Conservation (phyloP, 2,888 invertebrate genomes). For the Drosophila paranaensis region DNA sequence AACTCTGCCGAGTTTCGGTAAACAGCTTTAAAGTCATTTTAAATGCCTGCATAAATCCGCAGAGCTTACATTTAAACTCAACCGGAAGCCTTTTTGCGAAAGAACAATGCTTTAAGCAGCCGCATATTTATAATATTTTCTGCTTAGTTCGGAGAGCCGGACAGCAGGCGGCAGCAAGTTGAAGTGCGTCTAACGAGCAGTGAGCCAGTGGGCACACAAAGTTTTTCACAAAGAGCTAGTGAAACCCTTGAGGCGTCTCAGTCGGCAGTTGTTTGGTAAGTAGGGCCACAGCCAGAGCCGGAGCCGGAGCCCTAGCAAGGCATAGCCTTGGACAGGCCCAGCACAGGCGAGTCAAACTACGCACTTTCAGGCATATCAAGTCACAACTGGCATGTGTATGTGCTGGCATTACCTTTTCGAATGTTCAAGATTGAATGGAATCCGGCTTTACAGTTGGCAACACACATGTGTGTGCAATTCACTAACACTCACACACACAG, state of each 20-base stretch:
- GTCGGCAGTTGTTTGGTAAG: conserved; percentile 12
- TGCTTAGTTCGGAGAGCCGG: not conserved
- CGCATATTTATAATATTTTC: conserved; percentile 1
- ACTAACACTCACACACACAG: conserved; percentile 3
- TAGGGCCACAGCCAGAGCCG: not conserved
- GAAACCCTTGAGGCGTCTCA: conserved; percentile 24
- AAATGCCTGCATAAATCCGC: not conserved
- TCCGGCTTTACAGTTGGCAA: conserved; percentile 50
- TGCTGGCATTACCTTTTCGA: not conserved
- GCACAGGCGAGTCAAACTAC: not conserved
- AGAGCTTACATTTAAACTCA: not conserved
- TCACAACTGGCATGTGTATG: conserved; percentile 25
- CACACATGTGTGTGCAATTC: conserved; percentile 27
- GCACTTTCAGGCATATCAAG: conserved; percentile 9
- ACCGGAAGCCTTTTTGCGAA: not conserved
- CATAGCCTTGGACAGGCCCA: conserved; percentile 2
- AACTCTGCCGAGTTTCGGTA: conserved; percentile 2
- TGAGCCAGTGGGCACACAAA: conserved; percentile 18
- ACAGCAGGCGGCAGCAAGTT: conserved; percentile 3
- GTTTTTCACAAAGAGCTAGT: conserved; percentile 2
- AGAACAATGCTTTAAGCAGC: not conserved
- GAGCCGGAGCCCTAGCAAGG: not conserved
- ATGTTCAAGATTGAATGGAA: conserved; percentile 28
- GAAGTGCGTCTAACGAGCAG: conserved; percentile 30
- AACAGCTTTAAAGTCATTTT: conserved; percentile 37